Conservation (phyloP, 2,888 invertebrate genomes). For the Melipona bicolor region DNA sequence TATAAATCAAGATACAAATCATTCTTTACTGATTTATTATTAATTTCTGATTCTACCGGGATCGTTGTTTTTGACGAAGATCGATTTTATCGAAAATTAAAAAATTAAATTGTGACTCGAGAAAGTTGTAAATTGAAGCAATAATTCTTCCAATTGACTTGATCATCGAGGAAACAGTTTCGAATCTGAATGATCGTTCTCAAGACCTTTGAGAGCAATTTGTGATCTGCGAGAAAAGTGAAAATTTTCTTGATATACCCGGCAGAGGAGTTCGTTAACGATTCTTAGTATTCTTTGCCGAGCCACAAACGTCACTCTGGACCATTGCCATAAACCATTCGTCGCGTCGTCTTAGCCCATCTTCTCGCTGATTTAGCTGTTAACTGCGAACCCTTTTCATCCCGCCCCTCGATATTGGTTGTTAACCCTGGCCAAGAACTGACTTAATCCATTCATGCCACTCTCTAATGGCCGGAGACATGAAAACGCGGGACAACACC, state of each 20-base stretch:
- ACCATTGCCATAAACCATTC: conserved; percentile 52
- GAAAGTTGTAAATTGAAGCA: too few relatives aligned
- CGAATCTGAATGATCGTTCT: background rate
- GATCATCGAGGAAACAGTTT: background rate
- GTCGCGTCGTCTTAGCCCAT: conserved; percentile 27
- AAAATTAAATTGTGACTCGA: too few relatives aligned
- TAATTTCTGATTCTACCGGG: too few relatives aligned
- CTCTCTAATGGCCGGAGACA: conserved; percentile 40
- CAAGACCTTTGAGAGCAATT: background rate
- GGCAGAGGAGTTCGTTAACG: conserved; percentile 45
- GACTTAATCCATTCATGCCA: conserved; percentile 44
- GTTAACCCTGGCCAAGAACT: conserved; percentile 43
- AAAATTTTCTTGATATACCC: conserved; percentile 35
- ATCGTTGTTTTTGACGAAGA: too few relatives aligned
- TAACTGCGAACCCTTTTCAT: conserved; percentile 47
- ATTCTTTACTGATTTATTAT: too few relatives aligned
- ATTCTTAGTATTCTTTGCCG: conserved; percentile 39
- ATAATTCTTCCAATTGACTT: too few relatives aligned
- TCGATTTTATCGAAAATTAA: too few relatives aligned
- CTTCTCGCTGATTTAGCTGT: conserved; percentile 58
- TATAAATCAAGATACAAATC: too few relatives aligned
- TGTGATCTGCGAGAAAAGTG: background rate
- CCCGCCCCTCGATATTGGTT: conserved; percentile 53
- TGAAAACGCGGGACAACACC: conserved; percentile 16
- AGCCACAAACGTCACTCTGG: conserved; percentile 50